A percentile compares a stretch with the other conserved stretches of the same genome.
Conservation (phyloP, 2,888 invertebrate species). For the Litoditis marina region DNA sequence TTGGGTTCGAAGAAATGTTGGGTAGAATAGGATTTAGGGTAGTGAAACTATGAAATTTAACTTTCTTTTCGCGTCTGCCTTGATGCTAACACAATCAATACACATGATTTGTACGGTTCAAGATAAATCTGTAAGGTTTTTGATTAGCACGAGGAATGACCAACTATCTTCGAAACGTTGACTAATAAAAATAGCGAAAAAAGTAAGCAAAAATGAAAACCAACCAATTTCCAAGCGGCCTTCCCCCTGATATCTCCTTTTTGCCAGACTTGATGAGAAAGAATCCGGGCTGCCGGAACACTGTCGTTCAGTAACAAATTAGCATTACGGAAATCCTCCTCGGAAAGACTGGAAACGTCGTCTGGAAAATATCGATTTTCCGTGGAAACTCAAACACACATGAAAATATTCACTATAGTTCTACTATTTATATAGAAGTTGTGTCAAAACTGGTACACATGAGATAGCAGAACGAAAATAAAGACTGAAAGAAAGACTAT, state of each 20-base stretch:
- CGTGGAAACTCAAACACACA: neutral
- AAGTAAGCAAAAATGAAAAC: constrained; percentile 3
- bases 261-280: constrained; percentile 49
- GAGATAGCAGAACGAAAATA: too few species aligned
- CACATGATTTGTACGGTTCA: too few species aligned
- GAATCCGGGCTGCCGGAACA: constrained; percentile 27
- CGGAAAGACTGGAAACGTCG: constrained; percentile 43
- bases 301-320: constrained; percentile 36
- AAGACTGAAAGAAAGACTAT: neutral
- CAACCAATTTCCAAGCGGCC: constrained; percentile 51
- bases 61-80: too few species aligned
- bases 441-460: too few species aligned
- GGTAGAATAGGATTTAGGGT: too few species aligned
- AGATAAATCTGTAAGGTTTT: too few species aligned
- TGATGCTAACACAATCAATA: too few species aligned
- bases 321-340: constrained; percentile 54
- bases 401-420: neutral
- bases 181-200: too few species aligned
- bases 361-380: constrained; percentile 26
- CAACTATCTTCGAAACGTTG: neutral
- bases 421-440: neutral
- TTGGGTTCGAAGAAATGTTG: too few species aligned
- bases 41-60: too few species aligned
- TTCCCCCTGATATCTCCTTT: constrained; percentile 58
- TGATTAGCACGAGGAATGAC: neutral